Conservation (phyloP, 2,113 vertebrate genomes). For the Eptesicus fuscus region DNA sequence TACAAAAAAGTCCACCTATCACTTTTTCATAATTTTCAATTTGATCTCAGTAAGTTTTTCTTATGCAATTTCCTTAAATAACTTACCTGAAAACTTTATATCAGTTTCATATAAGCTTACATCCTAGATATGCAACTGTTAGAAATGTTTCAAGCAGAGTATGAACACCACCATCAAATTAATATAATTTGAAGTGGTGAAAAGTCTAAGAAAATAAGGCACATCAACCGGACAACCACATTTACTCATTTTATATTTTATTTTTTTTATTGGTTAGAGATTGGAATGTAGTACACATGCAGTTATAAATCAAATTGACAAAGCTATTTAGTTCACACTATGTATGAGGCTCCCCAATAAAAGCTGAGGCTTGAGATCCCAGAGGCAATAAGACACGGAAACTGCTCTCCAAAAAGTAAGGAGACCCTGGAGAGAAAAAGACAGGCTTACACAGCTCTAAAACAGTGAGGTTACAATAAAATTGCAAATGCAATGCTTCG, state of each 20-base stretch:
- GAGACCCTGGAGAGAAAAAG: not conserved
- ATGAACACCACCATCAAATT: not conserved
- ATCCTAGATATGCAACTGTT: not conserved
- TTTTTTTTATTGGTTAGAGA: not conserved
- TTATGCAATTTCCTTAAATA: constrained; percentile 67
- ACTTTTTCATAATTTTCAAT: constrained; percentile 66
- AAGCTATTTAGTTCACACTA: not conserved
- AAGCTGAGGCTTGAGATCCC: not conserved
- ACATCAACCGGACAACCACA: not conserved
- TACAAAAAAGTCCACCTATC: constrained; percentile 63
- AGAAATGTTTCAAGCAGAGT: constrained; percentile 18
- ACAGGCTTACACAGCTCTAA: not conserved
- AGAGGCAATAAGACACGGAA: not conserved
- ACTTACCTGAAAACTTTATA: constrained; percentile 72
- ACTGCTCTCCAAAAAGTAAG: not conserved
- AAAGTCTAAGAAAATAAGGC: not conserved
- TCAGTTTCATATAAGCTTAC: constrained; percentile 49
- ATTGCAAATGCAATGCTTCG: not conserved
- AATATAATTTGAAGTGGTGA: not conserved
- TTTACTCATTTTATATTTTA: not conserved
- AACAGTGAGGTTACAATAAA: not conserved
- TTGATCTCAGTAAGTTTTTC: constrained; percentile 71
- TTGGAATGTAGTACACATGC: not conserved
- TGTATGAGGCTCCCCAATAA: not conserved
- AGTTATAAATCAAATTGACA: not conserved